Conservation (phyloP, 2,113 vertebrate species). For the Trogon melanurus region DNA sequence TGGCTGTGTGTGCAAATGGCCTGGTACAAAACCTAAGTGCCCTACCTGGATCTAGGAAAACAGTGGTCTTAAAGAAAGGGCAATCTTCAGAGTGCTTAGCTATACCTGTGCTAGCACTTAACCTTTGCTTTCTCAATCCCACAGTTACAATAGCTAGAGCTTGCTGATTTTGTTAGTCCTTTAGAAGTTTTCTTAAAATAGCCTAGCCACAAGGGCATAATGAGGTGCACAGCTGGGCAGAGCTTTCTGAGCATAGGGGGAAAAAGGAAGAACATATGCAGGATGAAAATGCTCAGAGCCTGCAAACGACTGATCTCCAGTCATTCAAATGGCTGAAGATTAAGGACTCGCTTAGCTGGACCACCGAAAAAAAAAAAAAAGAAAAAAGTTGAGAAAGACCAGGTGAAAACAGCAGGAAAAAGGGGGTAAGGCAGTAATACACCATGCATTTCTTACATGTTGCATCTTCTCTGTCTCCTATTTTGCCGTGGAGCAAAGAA, state of each 20-base stretch:
- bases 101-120: constrained; percentile 51
- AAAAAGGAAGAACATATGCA: background rate
- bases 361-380: background rate
- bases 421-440: background rate
- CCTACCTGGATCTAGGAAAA: background rate
- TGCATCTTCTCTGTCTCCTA: background rate
- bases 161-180: constrained; percentile 60
- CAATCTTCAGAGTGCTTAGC: constrained; percentile 8
- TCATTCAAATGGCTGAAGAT: background rate
- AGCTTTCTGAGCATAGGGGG: constrained; percentile 39
- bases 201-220: constrained; percentile 29
- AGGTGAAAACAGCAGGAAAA: background rate
- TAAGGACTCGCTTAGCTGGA: background rate
- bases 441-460: background rate
- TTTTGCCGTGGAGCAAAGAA: background rate
- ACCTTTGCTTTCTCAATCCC: background rate
- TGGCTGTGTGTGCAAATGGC: background rate
- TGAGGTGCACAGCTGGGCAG: constrained; percentile 31
- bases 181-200: constrained; percentile 68
- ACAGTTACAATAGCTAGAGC: constrained; percentile 43
- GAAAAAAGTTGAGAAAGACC: background rate
- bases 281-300: background rate
- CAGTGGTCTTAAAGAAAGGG: background rate
- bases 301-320: background rate
- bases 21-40: constrained; percentile 19